Conservation (phyloP, 2,888 invertebrate genomes). For the Drosophila ochracea region DNA sequence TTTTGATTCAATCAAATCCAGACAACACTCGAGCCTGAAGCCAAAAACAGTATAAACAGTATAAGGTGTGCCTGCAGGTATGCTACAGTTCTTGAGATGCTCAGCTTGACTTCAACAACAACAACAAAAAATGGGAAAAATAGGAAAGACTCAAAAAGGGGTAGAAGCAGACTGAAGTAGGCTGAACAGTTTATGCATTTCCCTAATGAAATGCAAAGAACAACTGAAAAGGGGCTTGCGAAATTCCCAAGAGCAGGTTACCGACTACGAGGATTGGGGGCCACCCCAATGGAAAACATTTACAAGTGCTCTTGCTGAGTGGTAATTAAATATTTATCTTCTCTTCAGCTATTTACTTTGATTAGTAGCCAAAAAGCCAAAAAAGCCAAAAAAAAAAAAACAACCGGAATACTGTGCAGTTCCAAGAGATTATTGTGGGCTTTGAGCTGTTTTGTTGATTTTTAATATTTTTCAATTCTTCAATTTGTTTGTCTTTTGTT, state of each 20-base stretch:
- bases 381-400: constrained; percentile 1
- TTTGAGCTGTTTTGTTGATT: constrained; percentile 33
- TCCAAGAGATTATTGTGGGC: not conserved
- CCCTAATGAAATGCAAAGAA: constrained; percentile 73
- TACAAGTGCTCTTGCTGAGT: constrained; percentile 54
- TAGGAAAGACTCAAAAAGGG: not conserved
- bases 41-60: not conserved
- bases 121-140: not conserved
- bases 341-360: constrained; percentile 65
- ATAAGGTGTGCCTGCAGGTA: constrained; percentile 14
- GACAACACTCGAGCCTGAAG: constrained; percentile 24
- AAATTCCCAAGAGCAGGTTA: constrained; percentile 32
- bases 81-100: constrained; percentile 48
- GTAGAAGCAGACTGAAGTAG: not conserved
- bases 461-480: constrained; percentile 49
- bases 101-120: constrained; percentile 13
- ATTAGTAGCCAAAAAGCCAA: constrained; percentile 64
- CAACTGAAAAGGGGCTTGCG: constrained; percentile 30
- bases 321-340: constrained; percentile 73
- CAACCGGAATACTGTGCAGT: not conserved
- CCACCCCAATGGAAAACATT: constrained; percentile 47
- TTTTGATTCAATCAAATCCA: constrained; percentile 49
- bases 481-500: constrained; percentile 40
- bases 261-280: constrained; percentile 21
- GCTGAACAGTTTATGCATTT: constrained; percentile 61